Base-by-base conservation (phyloP, 2,797 vertebrate genomes). In the Acrocephalus scirpaceus region DNA sequence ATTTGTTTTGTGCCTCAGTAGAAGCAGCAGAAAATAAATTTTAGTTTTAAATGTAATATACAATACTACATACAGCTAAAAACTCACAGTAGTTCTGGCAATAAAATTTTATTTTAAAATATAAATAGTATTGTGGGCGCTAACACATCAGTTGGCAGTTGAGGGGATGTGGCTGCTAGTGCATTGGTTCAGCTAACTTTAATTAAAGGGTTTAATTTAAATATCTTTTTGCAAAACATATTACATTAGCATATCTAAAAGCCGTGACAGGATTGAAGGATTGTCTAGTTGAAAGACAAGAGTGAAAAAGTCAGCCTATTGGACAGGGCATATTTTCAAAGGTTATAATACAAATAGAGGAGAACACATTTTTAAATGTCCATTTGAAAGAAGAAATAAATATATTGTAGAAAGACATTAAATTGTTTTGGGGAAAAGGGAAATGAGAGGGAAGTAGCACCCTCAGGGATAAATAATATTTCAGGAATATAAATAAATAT, bases 171-270 rank as follows among this genome's bases (percentile, higher is more conserved):
- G 44, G 67, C 44, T 11, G 2, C 56, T 66, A 76, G 34, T 54
- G 56, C 83, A 74, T 38, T 64, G 44, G 40, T 79, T 90, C 88
- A 80, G 75, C 86, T 88, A 70, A 86, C 51, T 86, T 62, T 53
- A 87, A 76, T 90, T 78, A 85, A 77, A 83, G 87, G 38, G 48
- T 70, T 93, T 94, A 80, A 92, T 92, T 94, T 78, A 77, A 94
- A 71, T 44, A 87, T 56, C 48, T 82, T 67, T 88, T 85, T 78
- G 74, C 53, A 87, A 94, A 87, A 67, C 53, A 64, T 91, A 78
- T 78, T 90, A 82, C 15, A 34, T 85, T 88, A 88, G 71, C 67
- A 82, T 85, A 67, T 81, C 61, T 87, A 84, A 94, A 92, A 92
- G 32, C 70, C 0, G 0, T 51, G 27, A 70, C 1, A 0, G 57